Conservation (phyloP, 2,888 invertebrate genomes). For the Apamea monoglypha region DNA sequence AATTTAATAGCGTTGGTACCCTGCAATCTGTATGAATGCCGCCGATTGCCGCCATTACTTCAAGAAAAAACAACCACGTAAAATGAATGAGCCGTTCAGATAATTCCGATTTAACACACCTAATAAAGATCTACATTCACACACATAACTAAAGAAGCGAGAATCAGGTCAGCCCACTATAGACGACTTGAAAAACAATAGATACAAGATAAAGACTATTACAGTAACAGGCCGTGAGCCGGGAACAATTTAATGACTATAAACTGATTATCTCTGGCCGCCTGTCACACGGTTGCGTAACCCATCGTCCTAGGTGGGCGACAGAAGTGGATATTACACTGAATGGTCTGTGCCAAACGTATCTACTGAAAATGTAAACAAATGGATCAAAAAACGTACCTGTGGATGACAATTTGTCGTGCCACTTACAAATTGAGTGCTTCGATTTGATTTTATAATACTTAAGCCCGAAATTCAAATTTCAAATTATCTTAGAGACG, state of each 20-base stretch:
- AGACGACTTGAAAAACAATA: constrained; percentile 63
- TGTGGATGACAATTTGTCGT: background rate
- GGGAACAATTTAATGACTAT: constrained; percentile 67
- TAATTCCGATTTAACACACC: constrained; percentile 11
- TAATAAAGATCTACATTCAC: constrained; percentile 27
- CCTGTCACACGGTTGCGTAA: constrained; percentile 57
- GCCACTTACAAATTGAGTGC: background rate
- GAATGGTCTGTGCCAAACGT: background rate
- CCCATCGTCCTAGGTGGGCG: constrained; percentile 5
- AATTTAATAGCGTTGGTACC: background rate
- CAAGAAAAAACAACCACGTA: background rate
- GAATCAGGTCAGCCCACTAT: constrained; percentile 62
- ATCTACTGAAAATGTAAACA: background rate
- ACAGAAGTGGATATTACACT: background rate
- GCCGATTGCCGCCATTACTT: background rate
- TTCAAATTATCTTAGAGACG: background rate
- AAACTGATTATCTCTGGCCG: constrained; percentile 65
- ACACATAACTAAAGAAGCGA: constrained; percentile 29
- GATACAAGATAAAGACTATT: constrained; percentile 67
- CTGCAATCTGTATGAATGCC: background rate
- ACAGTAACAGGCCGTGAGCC: constrained; percentile 60
- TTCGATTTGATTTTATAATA: background rate
- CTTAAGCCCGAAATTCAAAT: background rate
- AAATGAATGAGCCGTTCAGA: constrained; percentile 14
- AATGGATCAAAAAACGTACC: background rate